Percentiles rank a stretch among this genome's conserved stretches.
Evolutionary conservation across 2,888 invertebrate species (phyloP).

Genomic region (Endotricha flammealis): DNA sequence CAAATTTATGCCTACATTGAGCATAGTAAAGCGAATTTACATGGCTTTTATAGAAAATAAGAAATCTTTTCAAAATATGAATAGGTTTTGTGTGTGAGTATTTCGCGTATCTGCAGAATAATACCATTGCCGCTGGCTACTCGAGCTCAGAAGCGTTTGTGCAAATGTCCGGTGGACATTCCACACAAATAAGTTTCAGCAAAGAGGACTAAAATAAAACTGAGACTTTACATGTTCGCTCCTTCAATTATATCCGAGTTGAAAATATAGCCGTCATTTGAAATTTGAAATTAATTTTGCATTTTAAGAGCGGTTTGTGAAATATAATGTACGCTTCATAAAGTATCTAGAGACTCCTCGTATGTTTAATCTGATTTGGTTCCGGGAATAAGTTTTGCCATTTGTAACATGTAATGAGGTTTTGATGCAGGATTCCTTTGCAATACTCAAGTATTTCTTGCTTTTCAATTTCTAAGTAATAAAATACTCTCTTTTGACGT

Average conservation of each 20-base stretch:
- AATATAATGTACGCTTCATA: conserved; percentile 25
- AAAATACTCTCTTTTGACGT: too few species aligned
- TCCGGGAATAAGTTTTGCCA: too few species aligned
- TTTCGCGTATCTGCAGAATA: conserved; percentile 18
- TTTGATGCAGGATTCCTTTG: too few species aligned
- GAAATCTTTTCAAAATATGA: too few species aligned
- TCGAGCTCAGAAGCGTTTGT: conserved; percentile 25
- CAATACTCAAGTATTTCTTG: too few species aligned
- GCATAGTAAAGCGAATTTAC: too few species aligned
- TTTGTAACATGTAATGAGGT: too few species aligned
- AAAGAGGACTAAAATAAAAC: conserved; percentile 47
- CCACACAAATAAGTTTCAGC: conserved; percentile 38
- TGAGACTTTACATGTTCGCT: conserved; percentile 40
- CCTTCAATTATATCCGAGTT: conserved; percentile 44
- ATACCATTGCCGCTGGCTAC: conserved; percentile 14
- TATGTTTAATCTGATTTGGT: conserved; percentile 9
- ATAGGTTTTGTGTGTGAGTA: not conserved
- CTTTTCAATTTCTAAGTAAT: too few species aligned
- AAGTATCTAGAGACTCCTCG: conserved; percentile 21
- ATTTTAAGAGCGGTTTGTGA: conserved; percentile 34
- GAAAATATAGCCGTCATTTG: conserved; percentile 36
- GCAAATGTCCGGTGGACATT: conserved; percentile 37
- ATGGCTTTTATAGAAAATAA: too few species aligned
- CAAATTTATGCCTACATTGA: too few species aligned
- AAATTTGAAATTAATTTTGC: conserved; percentile 49